Evolutionary conservation across 2,888 invertebrate genomes (phyloP).

Genomic region (Drosophila siamana): DNA sequence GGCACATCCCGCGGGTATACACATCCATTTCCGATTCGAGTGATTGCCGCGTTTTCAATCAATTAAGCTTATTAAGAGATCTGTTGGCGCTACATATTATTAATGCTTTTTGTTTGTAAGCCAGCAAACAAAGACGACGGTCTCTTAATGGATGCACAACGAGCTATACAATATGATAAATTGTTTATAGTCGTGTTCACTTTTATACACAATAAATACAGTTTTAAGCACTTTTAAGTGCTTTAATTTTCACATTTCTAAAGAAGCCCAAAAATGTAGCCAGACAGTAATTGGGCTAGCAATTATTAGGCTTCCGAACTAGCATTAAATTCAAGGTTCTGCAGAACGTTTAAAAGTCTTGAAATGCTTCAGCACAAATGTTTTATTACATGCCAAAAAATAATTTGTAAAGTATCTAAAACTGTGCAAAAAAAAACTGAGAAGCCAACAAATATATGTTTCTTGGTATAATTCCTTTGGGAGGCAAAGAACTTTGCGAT

Average conservation of each 20-base stretch:
- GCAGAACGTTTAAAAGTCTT: too few relatives aligned
- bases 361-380: too few relatives aligned
- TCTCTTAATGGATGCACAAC: not conserved
- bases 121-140: not conserved
- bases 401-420: too few relatives aligned
- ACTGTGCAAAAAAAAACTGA: not conserved
- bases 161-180: not conserved
- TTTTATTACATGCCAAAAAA: too few relatives aligned
- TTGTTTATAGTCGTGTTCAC: not conserved
- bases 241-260: too few relatives aligned
- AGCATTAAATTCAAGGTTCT: not conserved
- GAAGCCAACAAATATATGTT: conserved; percentile 5
- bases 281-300: not conserved
- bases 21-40: conserved; percentile 43
- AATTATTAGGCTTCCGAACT: not conserved
- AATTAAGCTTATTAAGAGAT: conserved; percentile 50
- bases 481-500: not conserved
- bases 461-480: not conserved
- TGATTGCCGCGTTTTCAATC: conserved; percentile 63
- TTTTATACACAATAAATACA: too few relatives aligned
- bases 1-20: not conserved
- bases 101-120: conserved; percentile 1
- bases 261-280: not conserved
- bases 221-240: too few relatives aligned
- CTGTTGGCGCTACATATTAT: conserved; percentile 38